Evolutionary conservation across 2,888 invertebrate species (phyloP).

Genomic region (Xanthia icteritia): DNA sequence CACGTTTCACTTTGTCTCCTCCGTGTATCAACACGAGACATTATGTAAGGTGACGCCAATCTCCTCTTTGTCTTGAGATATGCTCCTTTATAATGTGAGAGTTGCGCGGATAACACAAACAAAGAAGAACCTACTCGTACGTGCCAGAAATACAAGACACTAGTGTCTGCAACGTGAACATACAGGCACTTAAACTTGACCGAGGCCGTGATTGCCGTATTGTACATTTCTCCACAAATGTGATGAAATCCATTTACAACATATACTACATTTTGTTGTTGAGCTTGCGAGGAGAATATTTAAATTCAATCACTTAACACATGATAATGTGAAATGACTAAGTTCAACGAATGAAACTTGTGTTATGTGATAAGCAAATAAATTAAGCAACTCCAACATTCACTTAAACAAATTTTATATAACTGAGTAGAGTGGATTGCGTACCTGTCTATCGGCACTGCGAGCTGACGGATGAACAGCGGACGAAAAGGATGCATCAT

Average conservation of each 20-base stretch:
- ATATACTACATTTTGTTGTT: conserved; percentile 24
- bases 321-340: conserved; percentile 50
- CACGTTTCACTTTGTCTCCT: conserved; percentile 62
- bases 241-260: conserved; percentile 50
- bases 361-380: conserved; percentile 66
- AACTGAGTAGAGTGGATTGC: conserved; percentile 54
- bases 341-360: conserved; percentile 55
- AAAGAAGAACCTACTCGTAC: conserved; percentile 6
- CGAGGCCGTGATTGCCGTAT: conserved; percentile 59
- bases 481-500: conserved; percentile 8
- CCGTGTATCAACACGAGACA: conserved; percentile 41
- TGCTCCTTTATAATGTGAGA: conserved; percentile 22
- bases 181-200: conserved; percentile 58
- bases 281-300: conserved; percentile 17
- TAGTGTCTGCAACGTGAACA: conserved; percentile 27
- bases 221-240: conserved; percentile 49
- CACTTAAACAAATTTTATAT: conserved; percentile 65
- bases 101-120: conserved; percentile 5
- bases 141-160: conserved; percentile 31
- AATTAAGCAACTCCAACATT: conserved; percentile 67
- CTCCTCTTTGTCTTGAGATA: conserved; percentile 32
- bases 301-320: conserved; percentile 30
- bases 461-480: conserved; percentile 24
- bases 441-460: conserved; percentile 34
- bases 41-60: conserved; percentile 51